Conservation (phyloP, 1,140 invertebrate species). For the Lepidostoma basale region DNA sequence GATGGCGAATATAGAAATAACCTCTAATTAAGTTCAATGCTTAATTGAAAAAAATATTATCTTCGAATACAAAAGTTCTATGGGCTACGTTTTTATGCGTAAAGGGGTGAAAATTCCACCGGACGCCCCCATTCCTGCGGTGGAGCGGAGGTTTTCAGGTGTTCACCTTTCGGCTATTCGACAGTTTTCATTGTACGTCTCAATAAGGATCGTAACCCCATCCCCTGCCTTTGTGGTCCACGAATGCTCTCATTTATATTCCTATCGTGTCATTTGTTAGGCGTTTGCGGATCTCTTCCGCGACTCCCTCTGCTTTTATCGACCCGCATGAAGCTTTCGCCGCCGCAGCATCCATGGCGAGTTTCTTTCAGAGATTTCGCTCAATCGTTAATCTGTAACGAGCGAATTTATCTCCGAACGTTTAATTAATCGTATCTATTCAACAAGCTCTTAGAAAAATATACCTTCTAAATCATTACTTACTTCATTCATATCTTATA, state of each 20-base stretch:
- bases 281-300: conserved; percentile 15
- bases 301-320: not conserved
- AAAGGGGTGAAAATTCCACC: not conserved
- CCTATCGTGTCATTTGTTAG: conserved; percentile 25
- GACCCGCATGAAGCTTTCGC: not conserved
- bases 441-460: too few species aligned
- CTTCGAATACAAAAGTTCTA: too few species aligned
- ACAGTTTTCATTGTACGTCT: conserved; percentile 11
- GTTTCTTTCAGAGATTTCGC: not conserved
- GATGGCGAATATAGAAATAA: too few species aligned
- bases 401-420: too few species aligned
- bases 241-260: conserved; percentile 28
- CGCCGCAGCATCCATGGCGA: too few species aligned
- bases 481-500: too few species aligned
- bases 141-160: conserved; percentile 13
- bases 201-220: conserved; percentile 4
- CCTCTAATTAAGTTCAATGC: too few species aligned
- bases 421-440: too few species aligned
- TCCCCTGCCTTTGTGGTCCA: conserved; percentile 3
- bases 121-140: not conserved
- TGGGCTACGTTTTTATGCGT: too few species aligned
- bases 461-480: too few species aligned
- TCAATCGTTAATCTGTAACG: too few species aligned
- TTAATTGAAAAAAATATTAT: too few species aligned
- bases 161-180: conserved; percentile 22